phyloP scores from a whole-genome alignment of 2,888 invertebrate species.

The Thecophora atra region DNA sequence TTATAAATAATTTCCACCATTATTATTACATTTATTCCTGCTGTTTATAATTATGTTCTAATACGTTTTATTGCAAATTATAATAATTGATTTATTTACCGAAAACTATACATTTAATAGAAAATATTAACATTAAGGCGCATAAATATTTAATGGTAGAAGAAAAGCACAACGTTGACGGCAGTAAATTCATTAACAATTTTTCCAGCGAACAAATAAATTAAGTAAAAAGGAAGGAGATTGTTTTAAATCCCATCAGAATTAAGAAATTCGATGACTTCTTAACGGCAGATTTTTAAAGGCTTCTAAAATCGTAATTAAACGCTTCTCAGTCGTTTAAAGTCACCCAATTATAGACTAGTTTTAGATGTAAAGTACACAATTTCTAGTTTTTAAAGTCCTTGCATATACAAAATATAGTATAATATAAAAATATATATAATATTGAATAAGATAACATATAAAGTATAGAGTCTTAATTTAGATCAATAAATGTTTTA shows the following conservation, averaged over 20 bases:
- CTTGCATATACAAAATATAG: too few relatives aligned
- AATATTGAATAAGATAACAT: too few relatives aligned
- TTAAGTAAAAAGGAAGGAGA: too few relatives aligned
- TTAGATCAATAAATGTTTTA: too few relatives aligned
- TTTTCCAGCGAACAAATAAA: too few relatives aligned
- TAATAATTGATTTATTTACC: neutral
- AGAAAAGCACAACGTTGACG: conserved; percentile 16
- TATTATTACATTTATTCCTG: neutral
- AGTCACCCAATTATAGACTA: conserved; percentile 2
- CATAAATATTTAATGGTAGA: conserved; percentile 22
- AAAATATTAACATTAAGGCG: neutral
- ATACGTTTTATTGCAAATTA: too few relatives aligned
- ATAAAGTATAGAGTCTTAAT: too few relatives aligned
- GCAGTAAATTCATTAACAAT: conserved; percentile 11
- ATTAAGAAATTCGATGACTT: conserved; percentile 19
- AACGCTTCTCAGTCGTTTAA: neutral
- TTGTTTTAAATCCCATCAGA: neutral
- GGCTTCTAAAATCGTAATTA: too few relatives aligned
- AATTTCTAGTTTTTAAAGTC: too few relatives aligned
- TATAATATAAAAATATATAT: too few relatives aligned
- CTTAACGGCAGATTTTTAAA: neutral
- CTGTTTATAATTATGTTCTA: too few relatives aligned
- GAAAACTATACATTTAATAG: too few relatives aligned
- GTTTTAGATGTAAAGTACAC: neutral
- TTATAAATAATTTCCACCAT: neutral